phyloP scores from a whole-genome alignment of 2,888 invertebrate species.

The Rhagonycha fulva region DNA sequence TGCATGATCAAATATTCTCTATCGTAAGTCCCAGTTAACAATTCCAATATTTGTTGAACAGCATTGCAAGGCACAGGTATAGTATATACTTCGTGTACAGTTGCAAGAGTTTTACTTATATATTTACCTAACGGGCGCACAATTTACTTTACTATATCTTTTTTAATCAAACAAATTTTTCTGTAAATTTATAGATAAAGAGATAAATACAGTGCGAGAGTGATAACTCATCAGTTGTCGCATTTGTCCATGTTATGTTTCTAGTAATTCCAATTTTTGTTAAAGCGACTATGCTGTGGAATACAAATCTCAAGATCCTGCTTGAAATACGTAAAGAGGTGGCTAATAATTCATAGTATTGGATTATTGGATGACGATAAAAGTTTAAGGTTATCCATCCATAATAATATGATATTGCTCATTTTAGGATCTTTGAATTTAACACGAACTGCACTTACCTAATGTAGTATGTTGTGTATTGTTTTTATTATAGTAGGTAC shows the following conservation, averaged over 20 bases:
- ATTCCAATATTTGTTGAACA: constrained; percentile 26
- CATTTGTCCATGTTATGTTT: not conserved
- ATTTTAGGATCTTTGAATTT: too few relatives aligned
- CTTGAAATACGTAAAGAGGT: too few relatives aligned
- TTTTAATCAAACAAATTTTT: not conserved
- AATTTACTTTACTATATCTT: not conserved
- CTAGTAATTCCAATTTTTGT: not conserved
- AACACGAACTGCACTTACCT: too few relatives aligned
- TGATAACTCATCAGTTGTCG: not conserved
- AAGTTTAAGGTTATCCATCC: too few relatives aligned
- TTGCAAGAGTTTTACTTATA: constrained; percentile 17
- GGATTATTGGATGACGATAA: too few relatives aligned
- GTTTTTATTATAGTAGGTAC: too few relatives aligned
- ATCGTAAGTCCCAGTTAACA: constrained; percentile 24
- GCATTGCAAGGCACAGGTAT: constrained; percentile 4
- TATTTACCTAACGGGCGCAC: constrained; percentile 21
- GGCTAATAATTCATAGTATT: too few relatives aligned
- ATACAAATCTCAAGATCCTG: too few relatives aligned
- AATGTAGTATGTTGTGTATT: too few relatives aligned
- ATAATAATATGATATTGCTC: too few relatives aligned
- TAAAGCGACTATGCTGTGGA: not conserved
- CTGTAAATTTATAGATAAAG: not conserved
- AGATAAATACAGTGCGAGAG: not conserved
- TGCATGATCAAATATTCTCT: constrained; percentile 13
- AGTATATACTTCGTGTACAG: constrained; percentile 1